Evolutionary conservation across 2,797 vertebrate genomes (phyloP).

Genomic region (Poecilia wingei): DNA sequence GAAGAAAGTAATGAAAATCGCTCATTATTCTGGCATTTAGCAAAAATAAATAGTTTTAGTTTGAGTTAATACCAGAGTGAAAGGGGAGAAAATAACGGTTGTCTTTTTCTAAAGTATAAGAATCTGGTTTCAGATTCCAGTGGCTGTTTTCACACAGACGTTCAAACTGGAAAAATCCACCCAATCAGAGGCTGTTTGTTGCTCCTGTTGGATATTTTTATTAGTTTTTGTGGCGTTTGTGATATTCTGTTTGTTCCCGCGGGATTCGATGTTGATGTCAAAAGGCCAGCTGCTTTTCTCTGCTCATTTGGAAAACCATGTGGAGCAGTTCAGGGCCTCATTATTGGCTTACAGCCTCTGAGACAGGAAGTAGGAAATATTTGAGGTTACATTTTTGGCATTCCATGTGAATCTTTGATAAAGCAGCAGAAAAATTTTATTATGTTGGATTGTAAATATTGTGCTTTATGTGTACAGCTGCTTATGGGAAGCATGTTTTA

Average conservation of each 20-base stretch:
- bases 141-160: not conserved
- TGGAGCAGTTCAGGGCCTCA: conserved; percentile 14
- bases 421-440: conserved; percentile 4
- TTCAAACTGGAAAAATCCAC: not conserved
- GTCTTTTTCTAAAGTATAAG: not conserved
- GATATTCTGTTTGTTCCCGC: conserved; percentile 50
- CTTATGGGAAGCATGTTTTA: not conserved
- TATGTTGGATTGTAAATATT: not conserved
- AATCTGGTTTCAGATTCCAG: not conserved
- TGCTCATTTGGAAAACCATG: conserved; percentile 40
- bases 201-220: not conserved
- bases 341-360: conserved; percentile 14
- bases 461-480: not conserved
- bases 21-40: not conserved
- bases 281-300: conserved; percentile 20
- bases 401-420: conserved; percentile 19
- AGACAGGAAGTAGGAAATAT: conserved; percentile 52
- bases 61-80: not conserved
- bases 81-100: not conserved
- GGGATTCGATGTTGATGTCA: conserved; percentile 36
- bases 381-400: conserved; percentile 24
- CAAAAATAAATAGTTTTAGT: not conserved
- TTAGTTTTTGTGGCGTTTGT: conserved; percentile 50
- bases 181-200: conserved; percentile 17
- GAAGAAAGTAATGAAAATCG: not conserved